Conservation (phyloP, 2,113 vertebrate species). For the Poicephalus meyeri region DNA sequence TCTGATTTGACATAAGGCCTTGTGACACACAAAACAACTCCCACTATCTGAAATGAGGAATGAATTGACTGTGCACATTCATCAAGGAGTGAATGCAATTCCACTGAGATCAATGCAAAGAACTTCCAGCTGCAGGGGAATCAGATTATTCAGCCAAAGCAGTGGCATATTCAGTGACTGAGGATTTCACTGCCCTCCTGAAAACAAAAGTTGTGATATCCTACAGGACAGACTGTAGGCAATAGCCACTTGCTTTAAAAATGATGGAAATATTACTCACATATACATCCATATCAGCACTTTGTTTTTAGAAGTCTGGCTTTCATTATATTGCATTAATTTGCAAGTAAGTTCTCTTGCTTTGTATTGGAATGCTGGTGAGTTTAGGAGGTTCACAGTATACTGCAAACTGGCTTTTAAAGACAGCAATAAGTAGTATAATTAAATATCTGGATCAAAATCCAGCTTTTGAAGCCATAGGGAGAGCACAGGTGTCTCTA, state of each 20-base stretch:
- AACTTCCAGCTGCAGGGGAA: not conserved
- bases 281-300: not conserved
- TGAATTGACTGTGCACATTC: not conserved
- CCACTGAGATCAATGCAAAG: not conserved
- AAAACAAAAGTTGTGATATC: not conserved
- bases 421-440: not conserved
- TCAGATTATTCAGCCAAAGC: not conserved
- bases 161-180: not conserved
- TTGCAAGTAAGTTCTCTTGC: not conserved
- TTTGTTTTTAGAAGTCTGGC: not conserved
- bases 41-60: not conserved
- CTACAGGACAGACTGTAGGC: not conserved
- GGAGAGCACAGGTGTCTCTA: not conserved
- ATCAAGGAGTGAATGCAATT: not conserved
- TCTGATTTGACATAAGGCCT: not conserved
- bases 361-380: slow-evolving; percentile 30
- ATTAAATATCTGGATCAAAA: not conserved
- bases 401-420: not conserved
- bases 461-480: not conserved
- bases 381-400: slow-evolving; percentile 13
- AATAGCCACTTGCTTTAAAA: not conserved
- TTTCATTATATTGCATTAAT: slow-evolving; percentile 5
- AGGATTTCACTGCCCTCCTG: not conserved
- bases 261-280: not conserved
- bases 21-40: not conserved